Evolutionary conservation across 2,797 vertebrate species (phyloP).

Genomic region (Gymnodraco acuticeps): DNA sequence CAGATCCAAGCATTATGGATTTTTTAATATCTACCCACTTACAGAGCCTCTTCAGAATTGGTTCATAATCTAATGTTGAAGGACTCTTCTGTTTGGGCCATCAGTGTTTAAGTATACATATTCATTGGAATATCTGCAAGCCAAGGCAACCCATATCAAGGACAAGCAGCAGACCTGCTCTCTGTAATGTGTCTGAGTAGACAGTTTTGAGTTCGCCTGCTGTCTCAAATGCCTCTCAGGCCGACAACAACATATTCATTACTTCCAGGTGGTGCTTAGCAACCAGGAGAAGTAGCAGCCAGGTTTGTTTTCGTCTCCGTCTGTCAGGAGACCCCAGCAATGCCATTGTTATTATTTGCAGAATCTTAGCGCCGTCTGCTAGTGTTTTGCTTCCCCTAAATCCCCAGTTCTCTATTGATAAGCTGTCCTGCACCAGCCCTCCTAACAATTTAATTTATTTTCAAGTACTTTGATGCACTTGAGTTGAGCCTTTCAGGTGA

Average conservation of each 20-base stretch:
- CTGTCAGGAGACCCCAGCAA: slow-evolving; percentile 69
- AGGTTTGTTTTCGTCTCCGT: slow-evolving; percentile 79
- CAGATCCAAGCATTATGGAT: neutral
- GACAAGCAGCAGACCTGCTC: slow-evolving; percentile 38
- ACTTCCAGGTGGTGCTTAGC: slow-evolving; percentile 77
- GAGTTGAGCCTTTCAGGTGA: slow-evolving; percentile 64
- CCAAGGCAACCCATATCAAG: slow-evolving; percentile 51
- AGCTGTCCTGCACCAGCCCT: slow-evolving; percentile 57
- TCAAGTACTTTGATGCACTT: slow-evolving; percentile 70
- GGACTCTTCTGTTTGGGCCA: slow-evolving; percentile 21
- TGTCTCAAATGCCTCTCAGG: slow-evolving; percentile 38
- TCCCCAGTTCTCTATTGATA: slow-evolving; percentile 52
- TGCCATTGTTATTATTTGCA: slow-evolving; percentile 67
- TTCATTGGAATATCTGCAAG: slow-evolving; percentile 43
- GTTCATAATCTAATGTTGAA: slow-evolving; percentile 21
- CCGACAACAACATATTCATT: slow-evolving; percentile 60
- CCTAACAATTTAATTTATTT: slow-evolving; percentile 73
- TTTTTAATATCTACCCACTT: slow-evolving; percentile 32
- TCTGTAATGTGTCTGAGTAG: slow-evolving; percentile 45
- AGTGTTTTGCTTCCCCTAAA: slow-evolving; percentile 70
- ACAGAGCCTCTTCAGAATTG: neutral
- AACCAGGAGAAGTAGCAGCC: slow-evolving; percentile 76
- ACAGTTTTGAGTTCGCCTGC: slow-evolving; percentile 43
- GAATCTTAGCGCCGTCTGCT: slow-evolving; percentile 67
- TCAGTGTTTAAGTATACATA: slow-evolving; percentile 47